These are phyloP conservation scores for Calcarius ornatus DNA, from an alignment of 2,113 vertebrate species.

Conservation along the genomic window DNA sequence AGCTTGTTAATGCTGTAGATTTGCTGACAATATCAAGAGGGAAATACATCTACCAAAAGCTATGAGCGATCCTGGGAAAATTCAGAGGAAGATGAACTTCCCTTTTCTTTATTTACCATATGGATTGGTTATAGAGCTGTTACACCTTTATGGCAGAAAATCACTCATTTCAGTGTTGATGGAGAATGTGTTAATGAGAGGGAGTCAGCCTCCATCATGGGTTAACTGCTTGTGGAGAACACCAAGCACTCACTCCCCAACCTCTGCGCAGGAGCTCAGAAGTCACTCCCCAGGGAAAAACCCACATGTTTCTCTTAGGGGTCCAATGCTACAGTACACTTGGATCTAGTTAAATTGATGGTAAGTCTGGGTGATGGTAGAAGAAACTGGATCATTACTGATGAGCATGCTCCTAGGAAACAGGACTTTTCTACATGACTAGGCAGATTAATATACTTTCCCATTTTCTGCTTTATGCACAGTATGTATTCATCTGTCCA, in stretches of 20 bases:
- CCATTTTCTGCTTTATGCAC: not conserved
- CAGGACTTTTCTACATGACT: not conserved
- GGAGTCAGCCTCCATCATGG: not conserved
- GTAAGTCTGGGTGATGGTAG: not conserved
- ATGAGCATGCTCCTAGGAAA: not conserved
- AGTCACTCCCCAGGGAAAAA: not conserved
- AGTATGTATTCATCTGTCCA: not conserved
- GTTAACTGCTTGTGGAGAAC: not conserved
- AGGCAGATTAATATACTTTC: not conserved
- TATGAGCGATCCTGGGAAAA: rapidly evolving
- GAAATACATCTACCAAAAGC: not conserved
- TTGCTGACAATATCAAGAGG: not conserved
- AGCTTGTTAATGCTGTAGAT: not conserved
- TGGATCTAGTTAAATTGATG: not conserved
- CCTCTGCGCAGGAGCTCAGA: not conserved
- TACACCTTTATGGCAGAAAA: not conserved
- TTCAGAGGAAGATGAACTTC: not conserved
- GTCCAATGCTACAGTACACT: not conserved
- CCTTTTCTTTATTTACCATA: not conserved
- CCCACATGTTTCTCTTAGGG: not conserved
- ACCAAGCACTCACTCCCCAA: not conserved
- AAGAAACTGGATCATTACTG: not conserved
- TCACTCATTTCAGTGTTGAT: not conserved
- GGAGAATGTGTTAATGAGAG: not conserved
- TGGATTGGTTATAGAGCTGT: not conserved